Evolutionary conservation across 2,113 vertebrate genomes (phyloP).

Genomic region (Eulacestoma nigropectus): DNA sequence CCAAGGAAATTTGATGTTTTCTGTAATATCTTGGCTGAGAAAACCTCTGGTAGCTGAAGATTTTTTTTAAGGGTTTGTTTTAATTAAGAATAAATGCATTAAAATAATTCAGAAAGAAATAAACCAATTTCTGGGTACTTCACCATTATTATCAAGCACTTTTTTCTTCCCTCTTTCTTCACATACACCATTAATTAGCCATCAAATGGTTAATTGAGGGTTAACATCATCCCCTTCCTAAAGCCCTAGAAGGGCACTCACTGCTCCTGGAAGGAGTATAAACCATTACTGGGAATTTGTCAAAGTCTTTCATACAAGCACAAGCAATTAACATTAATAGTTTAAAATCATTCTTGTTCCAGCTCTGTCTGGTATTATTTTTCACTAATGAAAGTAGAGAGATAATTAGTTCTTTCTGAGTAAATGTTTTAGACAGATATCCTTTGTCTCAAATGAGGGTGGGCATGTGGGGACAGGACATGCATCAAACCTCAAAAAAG

Average conservation of each 20-base stretch:
- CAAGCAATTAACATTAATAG: constrained; percentile 1
- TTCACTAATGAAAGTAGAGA: not conserved
- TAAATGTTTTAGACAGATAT: not conserved
- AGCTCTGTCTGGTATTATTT: not conserved
- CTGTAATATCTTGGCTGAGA: not conserved
- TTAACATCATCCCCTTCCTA: not conserved
- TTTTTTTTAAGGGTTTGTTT: not conserved
- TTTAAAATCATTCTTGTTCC: not conserved
- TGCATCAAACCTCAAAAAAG: not conserved
- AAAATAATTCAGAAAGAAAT: not conserved
- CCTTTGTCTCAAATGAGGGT: not conserved
- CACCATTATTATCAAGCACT: not conserved
- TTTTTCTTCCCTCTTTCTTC: not conserved
- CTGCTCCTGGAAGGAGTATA: not conserved
- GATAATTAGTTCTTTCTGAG: not conserved
- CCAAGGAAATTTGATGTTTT: not conserved
- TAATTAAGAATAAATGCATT: not conserved
- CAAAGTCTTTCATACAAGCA: constrained; percentile 6
- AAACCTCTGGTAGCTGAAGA: not conserved
- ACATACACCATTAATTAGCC: not conserved
- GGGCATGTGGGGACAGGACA: not conserved
- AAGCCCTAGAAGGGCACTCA: not conserved
- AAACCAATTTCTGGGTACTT: not conserved
- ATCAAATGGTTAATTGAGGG: not conserved
- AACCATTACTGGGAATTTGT: not conserved